Conservation (phyloP, 2,888 invertebrate species). For the Glyphotaelius pellucidus region DNA sequence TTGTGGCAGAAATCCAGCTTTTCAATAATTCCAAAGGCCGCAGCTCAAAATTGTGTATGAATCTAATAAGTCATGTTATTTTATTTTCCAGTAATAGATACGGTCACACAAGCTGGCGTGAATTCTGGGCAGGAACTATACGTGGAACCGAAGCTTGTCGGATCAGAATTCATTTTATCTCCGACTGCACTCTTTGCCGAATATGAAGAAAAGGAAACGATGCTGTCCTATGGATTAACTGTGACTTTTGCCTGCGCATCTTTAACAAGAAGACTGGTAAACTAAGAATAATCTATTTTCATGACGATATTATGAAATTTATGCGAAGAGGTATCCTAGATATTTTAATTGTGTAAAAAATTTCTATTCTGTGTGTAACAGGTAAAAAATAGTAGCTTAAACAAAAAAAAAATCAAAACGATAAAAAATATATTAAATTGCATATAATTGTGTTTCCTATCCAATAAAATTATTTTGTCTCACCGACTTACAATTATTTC, state of each 20-base stretch:
- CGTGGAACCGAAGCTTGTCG: neutral
- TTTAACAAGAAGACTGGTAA: slow-evolving; percentile 6
- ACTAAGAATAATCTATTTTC: neutral
- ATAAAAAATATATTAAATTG: too few relatives aligned
- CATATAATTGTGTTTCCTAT: too few relatives aligned
- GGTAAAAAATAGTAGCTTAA: too few relatives aligned
- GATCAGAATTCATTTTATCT: slow-evolving; percentile 68
- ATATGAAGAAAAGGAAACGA: slow-evolving; percentile 73
- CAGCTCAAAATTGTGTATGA: too few relatives aligned
- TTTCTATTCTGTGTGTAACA: neutral
- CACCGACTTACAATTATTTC: too few relatives aligned
- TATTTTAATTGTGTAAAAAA: neutral
- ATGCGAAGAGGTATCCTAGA: neutral
- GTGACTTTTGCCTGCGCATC: neutral
- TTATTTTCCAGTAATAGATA: neutral
- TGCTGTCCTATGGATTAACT: neutral
- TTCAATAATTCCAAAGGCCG: too few relatives aligned
- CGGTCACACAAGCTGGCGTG: neutral
- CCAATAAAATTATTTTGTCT: too few relatives aligned
- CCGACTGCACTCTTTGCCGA: slow-evolving; percentile 69
- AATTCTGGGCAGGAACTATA: neutral
- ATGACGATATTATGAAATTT: neutral
- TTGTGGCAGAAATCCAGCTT: too few relatives aligned
- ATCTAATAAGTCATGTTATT: neutral
- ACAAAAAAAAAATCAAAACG: too few relatives aligned